These are phyloP conservation scores for Chloropsis cyanopogon DNA, from an alignment of 2,113 vertebrate genomes.

Conservation along the genomic window DNA sequence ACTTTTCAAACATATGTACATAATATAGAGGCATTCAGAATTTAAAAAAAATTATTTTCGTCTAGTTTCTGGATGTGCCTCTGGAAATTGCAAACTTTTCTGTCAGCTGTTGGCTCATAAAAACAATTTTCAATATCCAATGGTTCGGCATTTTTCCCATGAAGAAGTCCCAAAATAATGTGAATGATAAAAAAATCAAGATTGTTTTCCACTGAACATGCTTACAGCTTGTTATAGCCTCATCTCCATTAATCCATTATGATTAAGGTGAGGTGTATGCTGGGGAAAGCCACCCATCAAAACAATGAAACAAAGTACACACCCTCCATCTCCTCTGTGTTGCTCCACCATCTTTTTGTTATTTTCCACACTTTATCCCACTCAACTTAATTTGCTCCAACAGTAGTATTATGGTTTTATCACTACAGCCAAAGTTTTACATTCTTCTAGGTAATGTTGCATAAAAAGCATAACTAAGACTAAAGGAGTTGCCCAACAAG, in stretches of 20 bases:
- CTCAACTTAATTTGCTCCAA: background rate
- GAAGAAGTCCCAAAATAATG: background rate
- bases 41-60: background rate
- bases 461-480: background rate
- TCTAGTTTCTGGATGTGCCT: background rate
- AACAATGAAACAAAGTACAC: background rate
- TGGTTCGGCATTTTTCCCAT: background rate
- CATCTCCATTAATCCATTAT: background rate
- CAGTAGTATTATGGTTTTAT: background rate
- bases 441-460: background rate
- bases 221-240: background rate
- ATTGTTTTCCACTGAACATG: background rate
- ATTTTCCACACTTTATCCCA: background rate
- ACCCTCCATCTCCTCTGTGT: background rate
- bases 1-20: background rate
- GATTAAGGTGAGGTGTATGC: background rate
- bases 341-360: background rate
- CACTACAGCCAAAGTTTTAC: background rate
- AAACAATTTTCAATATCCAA: background rate
- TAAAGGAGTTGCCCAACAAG: background rate
- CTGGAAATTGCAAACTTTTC: background rate
- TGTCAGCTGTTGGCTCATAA: background rate
- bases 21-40: background rate
- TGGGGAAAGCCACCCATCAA: background rate
- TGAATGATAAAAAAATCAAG: background rate